Conservation (phyloP, 1,140 invertebrate genomes). For the Orchestia grillus region DNA sequence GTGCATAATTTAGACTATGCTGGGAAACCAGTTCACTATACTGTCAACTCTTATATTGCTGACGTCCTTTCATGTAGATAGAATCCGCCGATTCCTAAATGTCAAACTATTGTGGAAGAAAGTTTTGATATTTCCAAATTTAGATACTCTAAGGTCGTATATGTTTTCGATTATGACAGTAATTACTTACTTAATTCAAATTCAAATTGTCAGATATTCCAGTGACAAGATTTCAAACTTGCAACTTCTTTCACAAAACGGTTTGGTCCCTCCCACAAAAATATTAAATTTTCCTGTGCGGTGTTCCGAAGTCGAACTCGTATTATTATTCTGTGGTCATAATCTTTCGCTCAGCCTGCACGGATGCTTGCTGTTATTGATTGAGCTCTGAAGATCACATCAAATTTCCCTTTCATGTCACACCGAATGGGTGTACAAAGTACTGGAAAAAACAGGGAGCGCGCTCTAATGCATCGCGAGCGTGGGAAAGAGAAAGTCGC, state of each 20-base stretch:
- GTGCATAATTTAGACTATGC: neutral
- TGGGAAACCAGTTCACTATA: neutral
- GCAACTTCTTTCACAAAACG: neutral
- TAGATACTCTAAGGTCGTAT: neutral
- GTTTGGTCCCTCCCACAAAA: neutral
- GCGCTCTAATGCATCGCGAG: neutral
- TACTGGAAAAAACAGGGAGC: neutral
- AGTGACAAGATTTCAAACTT: neutral
- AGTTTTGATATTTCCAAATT: neutral
- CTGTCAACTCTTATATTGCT: too few relatives aligned
- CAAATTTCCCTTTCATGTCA: neutral
- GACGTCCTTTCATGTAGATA: too few relatives aligned
- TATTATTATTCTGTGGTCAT: neutral
- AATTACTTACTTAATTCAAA: neutral
- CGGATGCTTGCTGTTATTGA: neutral
- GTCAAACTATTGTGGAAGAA: neutral
- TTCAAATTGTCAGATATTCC: neutral
- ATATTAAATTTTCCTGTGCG: neutral
- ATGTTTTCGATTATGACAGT: neutral
- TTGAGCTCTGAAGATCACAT: neutral
- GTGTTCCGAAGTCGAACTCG: neutral
- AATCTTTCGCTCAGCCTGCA: neutral
- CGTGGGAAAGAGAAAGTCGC: neutral
- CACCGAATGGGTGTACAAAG: neutral
- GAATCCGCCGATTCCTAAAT: neutral